Percentiles rank a stretch among this genome's conserved stretches.
These are phyloP conservation scores for Panthera tigris DNA, from an alignment of 2,113 vertebrate genomes.

Conservation along the genomic window DNA sequence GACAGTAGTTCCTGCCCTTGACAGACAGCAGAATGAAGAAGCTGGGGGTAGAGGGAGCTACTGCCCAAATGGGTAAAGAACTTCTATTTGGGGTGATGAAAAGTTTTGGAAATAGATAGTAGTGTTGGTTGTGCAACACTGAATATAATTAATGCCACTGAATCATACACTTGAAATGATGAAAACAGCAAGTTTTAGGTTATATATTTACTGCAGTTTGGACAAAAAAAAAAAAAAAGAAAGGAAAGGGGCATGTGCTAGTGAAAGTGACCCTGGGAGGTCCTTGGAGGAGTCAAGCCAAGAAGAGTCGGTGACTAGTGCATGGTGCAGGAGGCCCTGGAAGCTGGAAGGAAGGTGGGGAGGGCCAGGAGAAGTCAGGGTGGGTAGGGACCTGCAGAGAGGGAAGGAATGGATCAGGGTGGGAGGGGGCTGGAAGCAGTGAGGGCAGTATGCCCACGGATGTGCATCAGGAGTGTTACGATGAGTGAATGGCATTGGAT, in stretches of 20 bases:
- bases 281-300: background rate
- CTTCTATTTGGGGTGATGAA: background rate
- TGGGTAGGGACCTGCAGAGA: background rate
- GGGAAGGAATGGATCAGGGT: background rate
- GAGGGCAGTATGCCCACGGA: rapidly evolving
- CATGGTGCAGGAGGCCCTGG: background rate
- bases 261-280: background rate
- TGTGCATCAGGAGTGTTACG: background rate
- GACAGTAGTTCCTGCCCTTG: background rate
- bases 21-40: background rate
- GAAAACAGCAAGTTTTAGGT: background rate
- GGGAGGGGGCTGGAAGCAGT: background rate
- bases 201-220: background rate
- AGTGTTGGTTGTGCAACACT: background rate
- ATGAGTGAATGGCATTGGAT: background rate
- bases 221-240: background rate
- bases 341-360: background rate
- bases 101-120: background rate
- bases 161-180: background rate
- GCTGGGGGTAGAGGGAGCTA: background rate
- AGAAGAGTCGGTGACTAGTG: background rate
- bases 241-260: background rate
- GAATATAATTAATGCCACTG: background rate
- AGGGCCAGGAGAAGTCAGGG: background rate
- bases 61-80: background rate